These are phyloP conservation scores for Pyralis farinalis DNA, from an alignment of 2,888 invertebrate species.

Conservation along the genomic window DNA sequence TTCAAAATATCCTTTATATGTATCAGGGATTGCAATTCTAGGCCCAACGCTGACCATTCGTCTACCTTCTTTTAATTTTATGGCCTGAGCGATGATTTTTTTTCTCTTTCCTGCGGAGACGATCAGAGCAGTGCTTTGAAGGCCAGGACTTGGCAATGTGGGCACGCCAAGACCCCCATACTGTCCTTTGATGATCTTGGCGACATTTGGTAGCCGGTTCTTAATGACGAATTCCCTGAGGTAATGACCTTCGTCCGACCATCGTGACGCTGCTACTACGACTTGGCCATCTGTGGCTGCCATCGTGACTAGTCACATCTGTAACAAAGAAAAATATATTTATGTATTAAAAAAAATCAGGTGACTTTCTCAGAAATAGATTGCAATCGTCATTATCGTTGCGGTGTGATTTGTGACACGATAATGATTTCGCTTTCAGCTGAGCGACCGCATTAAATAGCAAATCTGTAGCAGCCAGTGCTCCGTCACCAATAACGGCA, in stretches of 20 bases:
- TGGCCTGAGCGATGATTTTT: conserved; percentile 93
- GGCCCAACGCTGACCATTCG: conserved; percentile 90
- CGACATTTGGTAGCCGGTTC: conserved; percentile 90
- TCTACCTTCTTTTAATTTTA: conserved; percentile 94
- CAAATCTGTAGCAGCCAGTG: no score
- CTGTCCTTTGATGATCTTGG: conserved; percentile 96
- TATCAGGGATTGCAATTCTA: conserved; percentile 93
- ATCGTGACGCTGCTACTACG: conserved; percentile 91
- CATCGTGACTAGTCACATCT: conserved; percentile 84
- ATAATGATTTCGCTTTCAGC: no score
- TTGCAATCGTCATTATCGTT: no score
- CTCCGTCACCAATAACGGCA: no score
- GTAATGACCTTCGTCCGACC: conserved; percentile 87
- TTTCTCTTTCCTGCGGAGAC: conserved; percentile 92
- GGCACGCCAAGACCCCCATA: conserved; percentile 95
- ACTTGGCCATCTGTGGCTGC: conserved; percentile 96
- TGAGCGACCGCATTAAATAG: no score
- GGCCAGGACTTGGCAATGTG: conserved; percentile 90
- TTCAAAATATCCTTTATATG: conserved; percentile 96
- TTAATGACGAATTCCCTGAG: conserved; percentile 88
- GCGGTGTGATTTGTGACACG: no score
- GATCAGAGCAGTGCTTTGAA: conserved; percentile 92
- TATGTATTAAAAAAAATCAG: no score
- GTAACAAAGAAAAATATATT: conserved; percentile 45
- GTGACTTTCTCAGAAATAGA: no score